Evolutionary conservation across 2,888 invertebrate species (phyloP).

Genomic region (Desoria tigrina): DNA sequence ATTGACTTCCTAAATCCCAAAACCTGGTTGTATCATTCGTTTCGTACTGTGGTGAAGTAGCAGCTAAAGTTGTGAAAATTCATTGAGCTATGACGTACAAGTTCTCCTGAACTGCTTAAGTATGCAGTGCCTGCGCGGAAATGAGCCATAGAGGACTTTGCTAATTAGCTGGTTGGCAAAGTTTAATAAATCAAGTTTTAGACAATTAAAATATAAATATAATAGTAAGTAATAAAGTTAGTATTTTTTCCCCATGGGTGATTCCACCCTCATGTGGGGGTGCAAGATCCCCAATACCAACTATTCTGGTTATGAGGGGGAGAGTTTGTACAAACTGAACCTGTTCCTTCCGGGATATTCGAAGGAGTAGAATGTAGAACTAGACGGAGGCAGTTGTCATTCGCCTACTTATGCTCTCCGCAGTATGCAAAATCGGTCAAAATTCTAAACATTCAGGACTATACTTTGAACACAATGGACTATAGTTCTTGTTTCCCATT

Average conservation of each 20-base stretch:
- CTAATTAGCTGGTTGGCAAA: no score
- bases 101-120: slow-evolving; percentile 96
- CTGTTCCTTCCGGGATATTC: slow-evolving; percentile 39
- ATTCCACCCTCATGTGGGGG: slow-evolving; percentile 30
- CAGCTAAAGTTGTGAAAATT: slow-evolving; percentile 63
- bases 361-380: slow-evolving; percentile 47
- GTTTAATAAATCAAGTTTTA: no score
- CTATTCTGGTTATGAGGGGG: slow-evolving; percentile 20
- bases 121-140: slow-evolving; percentile 81
- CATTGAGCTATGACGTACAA: slow-evolving; percentile 76
- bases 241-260: slow-evolving; percentile 31
- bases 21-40: slow-evolving; percentile 83
- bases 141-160: slow-evolving; percentile 70
- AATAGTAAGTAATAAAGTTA: background rate
- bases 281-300: slow-evolving; percentile 29
- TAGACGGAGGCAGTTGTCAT: slow-evolving; percentile 38
- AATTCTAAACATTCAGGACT: no score
- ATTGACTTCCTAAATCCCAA: no score
- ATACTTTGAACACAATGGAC: no score
- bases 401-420: slow-evolving; percentile 39
- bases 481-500: no score
- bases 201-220: no score
- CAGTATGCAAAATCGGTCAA: slow-evolving; percentile 39
- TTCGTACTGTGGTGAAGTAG: slow-evolving; percentile 95
- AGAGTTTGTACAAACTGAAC: slow-evolving; percentile 36